Conservation (phyloP, 2,888 invertebrate species). For the Dasypolia templi region DNA sequence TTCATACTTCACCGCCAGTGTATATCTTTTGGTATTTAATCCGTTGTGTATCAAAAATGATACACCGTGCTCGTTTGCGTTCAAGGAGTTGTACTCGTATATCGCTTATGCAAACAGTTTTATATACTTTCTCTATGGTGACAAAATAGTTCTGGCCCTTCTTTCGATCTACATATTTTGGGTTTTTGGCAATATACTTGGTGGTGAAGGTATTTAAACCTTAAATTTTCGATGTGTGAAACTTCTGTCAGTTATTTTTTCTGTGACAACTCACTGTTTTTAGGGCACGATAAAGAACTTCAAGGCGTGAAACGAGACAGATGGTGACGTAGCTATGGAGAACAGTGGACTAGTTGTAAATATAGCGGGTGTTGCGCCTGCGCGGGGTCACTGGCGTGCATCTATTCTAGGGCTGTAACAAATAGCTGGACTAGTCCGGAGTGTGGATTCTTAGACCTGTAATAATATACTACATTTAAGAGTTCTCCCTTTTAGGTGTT, state of each 20-base stretch:
- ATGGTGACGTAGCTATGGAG: slow-evolving; percentile 34
- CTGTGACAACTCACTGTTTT: neutral
- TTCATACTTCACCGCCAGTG: too few relatives aligned
- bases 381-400: slow-evolving; percentile 62
- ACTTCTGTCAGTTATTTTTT: neutral
- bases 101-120: too few relatives aligned
- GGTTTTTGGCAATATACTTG: too few relatives aligned
- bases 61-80: too few relatives aligned
- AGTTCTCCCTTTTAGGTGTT: neutral
- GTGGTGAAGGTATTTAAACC: too few relatives aligned
- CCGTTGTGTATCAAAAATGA: too few relatives aligned
- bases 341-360: slow-evolving; percentile 51
- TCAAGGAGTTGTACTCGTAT: too few relatives aligned
- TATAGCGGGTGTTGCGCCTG: slow-evolving; percentile 52
- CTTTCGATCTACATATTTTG: too few relatives aligned
- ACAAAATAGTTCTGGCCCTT: too few relatives aligned
- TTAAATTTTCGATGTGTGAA: neutral
- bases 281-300: slow-evolving; percentile 55
- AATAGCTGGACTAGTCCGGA: slow-evolving; percentile 52
- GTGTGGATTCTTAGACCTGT: neutral
- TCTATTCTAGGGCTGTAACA: slow-evolving; percentile 61
- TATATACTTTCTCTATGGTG: too few relatives aligned
- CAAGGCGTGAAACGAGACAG: slow-evolving; percentile 37
- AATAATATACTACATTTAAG: neutral
- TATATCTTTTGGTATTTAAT: too few relatives aligned